A percentile compares a stretch with the other conserved stretches of the same genome.
Conservation (phyloP, 2,888 invertebrate species). For the Aporophyla lueneburgensis region DNA sequence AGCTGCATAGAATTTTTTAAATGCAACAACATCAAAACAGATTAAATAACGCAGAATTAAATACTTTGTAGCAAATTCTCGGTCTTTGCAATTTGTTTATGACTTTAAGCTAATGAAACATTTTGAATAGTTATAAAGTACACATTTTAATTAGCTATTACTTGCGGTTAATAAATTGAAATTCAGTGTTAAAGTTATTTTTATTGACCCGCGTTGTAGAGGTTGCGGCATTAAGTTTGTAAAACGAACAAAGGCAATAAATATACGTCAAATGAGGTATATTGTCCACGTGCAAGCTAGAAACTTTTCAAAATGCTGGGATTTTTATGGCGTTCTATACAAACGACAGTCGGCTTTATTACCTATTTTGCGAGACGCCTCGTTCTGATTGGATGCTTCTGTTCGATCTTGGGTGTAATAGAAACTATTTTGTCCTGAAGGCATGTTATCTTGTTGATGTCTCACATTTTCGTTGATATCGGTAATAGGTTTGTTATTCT, state of each 20-base stretch:
- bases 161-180: constrained; percentile 45
- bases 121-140: constrained; percentile 27
- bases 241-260: constrained; percentile 44
- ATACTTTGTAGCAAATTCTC: background rate
- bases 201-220: constrained; percentile 39
- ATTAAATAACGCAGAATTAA: constrained; percentile 1
- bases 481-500: constrained; percentile 43
- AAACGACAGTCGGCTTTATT: constrained; percentile 56
- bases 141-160: constrained; percentile 47
- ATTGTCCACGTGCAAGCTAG: constrained; percentile 37
- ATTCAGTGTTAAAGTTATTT: constrained; percentile 50
- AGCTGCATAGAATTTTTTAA: constrained; percentile 18
- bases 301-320: constrained; percentile 42
- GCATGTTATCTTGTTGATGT: constrained; percentile 58
- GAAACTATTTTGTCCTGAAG: constrained; percentile 59
- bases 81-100: constrained; percentile 3
- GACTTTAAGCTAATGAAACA: constrained; percentile 22
- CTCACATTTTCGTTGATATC: constrained; percentile 45
- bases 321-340: constrained; percentile 44
- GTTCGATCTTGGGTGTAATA: constrained; percentile 49
- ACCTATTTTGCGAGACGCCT: constrained; percentile 43
- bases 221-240: constrained; percentile 41
- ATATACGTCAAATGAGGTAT: constrained; percentile 44
- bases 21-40: background rate
- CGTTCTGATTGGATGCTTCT: constrained; percentile 57